Conservation (phyloP, 2,797 vertebrate genomes). For the Sylvia borin region DNA sequence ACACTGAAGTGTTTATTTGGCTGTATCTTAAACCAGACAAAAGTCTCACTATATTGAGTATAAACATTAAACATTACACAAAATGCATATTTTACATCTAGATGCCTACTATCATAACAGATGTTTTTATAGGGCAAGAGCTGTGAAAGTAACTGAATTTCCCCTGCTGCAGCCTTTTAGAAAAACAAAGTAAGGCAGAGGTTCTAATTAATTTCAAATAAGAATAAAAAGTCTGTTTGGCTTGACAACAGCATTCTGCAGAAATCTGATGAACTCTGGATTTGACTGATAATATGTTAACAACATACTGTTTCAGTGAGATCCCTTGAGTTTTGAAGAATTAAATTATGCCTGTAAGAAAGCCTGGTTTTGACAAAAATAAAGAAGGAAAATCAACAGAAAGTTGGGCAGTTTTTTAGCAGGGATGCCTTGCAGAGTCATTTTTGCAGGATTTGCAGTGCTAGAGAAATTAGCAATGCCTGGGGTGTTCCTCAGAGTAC, state of each 20-base stretch:
- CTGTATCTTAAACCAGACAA: not conserved
- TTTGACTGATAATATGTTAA: conserved; percentile 3
- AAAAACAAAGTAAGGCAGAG: conserved; percentile 22
- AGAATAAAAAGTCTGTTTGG: conserved; percentile 12
- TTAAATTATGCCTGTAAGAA: conserved; percentile 5
- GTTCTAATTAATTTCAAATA: conserved; percentile 44
- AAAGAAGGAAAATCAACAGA: not conserved
- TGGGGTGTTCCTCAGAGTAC: not conserved
- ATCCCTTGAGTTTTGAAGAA: conserved; percentile 5
- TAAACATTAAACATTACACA: not conserved
- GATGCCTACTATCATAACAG: not conserved
- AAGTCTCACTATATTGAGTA: not conserved
- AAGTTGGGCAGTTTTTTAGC: not conserved
- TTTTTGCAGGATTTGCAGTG: not conserved
- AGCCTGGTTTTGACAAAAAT: not conserved
- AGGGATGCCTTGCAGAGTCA: not conserved
- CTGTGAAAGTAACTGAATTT: not conserved
- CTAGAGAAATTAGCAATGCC: not conserved
- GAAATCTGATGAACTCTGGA: not conserved
- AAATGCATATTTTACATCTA: not conserved
- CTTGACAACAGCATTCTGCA: conserved; percentile 23
- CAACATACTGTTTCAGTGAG: not conserved
- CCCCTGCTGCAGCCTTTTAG: not conserved
- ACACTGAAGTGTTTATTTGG: not conserved
- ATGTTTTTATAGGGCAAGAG: not conserved